Conservation (phyloP, 2,113 vertebrate genomes). For the Oncorhynchus mykiss region DNA sequence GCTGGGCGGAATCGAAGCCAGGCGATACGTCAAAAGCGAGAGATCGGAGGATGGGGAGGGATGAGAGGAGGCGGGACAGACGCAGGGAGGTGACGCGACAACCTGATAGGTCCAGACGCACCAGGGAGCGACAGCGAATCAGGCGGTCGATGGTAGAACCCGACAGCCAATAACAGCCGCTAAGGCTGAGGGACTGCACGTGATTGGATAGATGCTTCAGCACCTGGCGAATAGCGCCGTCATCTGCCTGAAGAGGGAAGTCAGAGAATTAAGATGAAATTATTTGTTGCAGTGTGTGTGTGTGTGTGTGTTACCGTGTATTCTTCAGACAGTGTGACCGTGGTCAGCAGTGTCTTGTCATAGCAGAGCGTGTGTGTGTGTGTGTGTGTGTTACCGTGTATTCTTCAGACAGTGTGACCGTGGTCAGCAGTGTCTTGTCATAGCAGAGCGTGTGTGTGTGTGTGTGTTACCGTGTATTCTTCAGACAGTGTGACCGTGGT, state of each 20-base stretch:
- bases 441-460: not conserved
- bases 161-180: conserved; percentile 92
- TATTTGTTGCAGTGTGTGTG: not conserved
- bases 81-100: conserved; percentile 87
- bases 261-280: not conserved
- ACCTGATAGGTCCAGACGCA: conserved; percentile 87
- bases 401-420: no score
- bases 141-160: conserved; percentile 80
- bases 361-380: no score
- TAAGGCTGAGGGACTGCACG: conserved; percentile 87
- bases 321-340: no score
- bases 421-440: no score
- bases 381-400: no score
- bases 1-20: conserved; percentile 83
- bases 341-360: no score
- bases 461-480: no score
- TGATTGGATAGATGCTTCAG: conserved; percentile 79
- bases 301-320: not conserved
- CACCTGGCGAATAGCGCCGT: conserved; percentile 78
- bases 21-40: conserved; percentile 87
- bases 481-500: no score
- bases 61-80: conserved; percentile 87
- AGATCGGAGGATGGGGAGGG: conserved; percentile 79
- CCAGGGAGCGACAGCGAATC: conserved; percentile 82
- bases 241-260: conserved; percentile 75